Evolutionary conservation across 2,888 invertebrate genomes (phyloP), one percentile per base, ranked within the genome.

Genomic region (Gryllus longicercus): DNA sequence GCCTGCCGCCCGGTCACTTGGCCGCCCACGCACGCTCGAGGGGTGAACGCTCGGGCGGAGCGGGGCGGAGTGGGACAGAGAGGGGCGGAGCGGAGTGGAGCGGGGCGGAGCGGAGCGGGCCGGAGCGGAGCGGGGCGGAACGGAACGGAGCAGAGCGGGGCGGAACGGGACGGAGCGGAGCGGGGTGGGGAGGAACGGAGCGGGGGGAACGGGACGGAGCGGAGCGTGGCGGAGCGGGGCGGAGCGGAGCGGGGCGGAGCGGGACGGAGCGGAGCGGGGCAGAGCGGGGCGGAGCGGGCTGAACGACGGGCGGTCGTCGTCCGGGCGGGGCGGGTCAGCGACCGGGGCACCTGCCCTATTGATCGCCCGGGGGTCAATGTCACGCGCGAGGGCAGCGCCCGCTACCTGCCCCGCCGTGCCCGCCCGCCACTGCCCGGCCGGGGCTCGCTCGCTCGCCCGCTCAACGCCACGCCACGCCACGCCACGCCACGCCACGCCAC

Each of bases 11-110:
- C 63, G 14, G 16, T n/a, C 63, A 63, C 63, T n/a, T n/a, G 63
- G 16, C 63, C 63, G 63, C 63, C 63, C 63, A n/a, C 86, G 86
- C 86, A 86, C 86, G 85, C 85, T n/a, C 86, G 84, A 83, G 84
- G 76, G 51, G 78, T 51, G 51, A 78, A 78, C 50, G 49, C 18
- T 51, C 25, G 78, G 23, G n/a, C n/a, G n/a, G n/a, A n/a, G n/a
- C n/a, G n/a, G n/a, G 51, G 8, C 23, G 25, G 38, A 18, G 74
- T 11, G 25, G 77, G 25, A 25, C 23, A 50, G 49, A 12, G 75
- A 21, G 25, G 79, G 21, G 76, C 50, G 80, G 23, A 11, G 12
- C 18, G 76, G 79, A 49, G 76, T 10, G 80, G n/a, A 49, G 38
- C 49, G 38, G 77, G 38, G 12, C 49, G 23, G 38, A 21, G 74